Evolutionary conservation across 2,113 vertebrate species (phyloP).

Genomic region (Vulpes lagopus): DNA sequence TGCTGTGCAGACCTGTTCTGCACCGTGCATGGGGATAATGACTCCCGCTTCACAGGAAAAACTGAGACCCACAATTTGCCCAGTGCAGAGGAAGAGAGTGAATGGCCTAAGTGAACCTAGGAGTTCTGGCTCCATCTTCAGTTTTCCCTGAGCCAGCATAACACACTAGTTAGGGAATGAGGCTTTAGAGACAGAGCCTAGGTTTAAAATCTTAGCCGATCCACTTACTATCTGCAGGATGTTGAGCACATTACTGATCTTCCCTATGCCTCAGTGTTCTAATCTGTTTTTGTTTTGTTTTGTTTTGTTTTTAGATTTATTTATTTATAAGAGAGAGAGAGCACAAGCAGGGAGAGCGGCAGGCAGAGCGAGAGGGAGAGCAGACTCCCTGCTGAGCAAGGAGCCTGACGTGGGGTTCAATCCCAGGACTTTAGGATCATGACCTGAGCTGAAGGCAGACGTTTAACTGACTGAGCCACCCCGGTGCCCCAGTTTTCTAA

Average conservation of each 20-base stretch:
- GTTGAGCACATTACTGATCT: background rate
- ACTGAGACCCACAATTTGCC: background rate
- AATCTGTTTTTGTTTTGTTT: background rate
- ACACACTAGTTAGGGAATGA: background rate
- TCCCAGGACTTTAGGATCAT: too few relatives aligned
- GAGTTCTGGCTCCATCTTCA: background rate
- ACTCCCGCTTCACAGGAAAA: background rate
- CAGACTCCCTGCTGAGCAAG: too few relatives aligned
- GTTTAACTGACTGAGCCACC: too few relatives aligned
- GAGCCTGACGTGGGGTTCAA: too few relatives aligned
- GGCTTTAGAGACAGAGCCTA: background rate
- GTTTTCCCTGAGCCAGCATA: background rate
- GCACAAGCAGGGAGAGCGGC: too few relatives aligned
- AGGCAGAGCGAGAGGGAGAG: too few relatives aligned
- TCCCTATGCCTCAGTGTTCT: conserved; percentile 2
- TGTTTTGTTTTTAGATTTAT: too few relatives aligned
- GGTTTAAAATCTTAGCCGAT: background rate
- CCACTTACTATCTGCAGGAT: background rate
- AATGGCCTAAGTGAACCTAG: background rate
- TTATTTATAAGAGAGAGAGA: too few relatives aligned
- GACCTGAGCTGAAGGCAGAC: too few relatives aligned
- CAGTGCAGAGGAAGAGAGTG: background rate
- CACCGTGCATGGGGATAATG: too few relatives aligned
- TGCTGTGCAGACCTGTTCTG: background rate
- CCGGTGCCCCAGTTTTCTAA: background rate